Base-by-base conservation (phyloP, 2,888 invertebrate genomes). In the Buathra laborator region DNA sequence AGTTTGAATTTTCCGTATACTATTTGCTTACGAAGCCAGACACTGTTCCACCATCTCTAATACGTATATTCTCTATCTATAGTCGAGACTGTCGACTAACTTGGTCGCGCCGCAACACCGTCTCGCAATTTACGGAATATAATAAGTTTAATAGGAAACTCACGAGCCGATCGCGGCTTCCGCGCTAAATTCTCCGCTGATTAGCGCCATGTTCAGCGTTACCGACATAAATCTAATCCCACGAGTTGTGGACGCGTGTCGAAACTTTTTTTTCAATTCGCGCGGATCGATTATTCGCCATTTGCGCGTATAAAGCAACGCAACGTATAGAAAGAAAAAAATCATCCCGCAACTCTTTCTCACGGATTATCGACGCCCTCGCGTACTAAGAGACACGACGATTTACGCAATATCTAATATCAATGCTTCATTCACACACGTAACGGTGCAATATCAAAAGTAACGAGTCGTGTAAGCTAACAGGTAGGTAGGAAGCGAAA, bases 41-140 rank as follows among this genome's bases (percentile, higher is more conserved):
- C 19, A 9, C 56, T 10, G 56, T 19, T 24, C 24, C 56, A 19
- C 56, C 56, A 24, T 24, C 24, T 19, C 37, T 46, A 68, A 29
- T 59, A 70, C 19, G 12, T 24, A 78, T 16, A 64, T 76, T 71
- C 48, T 44, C 64, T 64, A 44, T 59, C 19, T n/a, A 32, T 12
- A 46, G 64, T 37, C 48, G 64, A 37, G 64, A 46, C 48, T 37
- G 51, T n/a, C 16, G 75, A 51, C 68, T 62, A 85, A 80, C 85
- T 85, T 82, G 46, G 53, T 19, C 44, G 43, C 46, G n/a, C 19
- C 29, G n/a, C 16, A 80, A 80, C 78, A 70, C 64, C 87, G 81
- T 87, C 88, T 87, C 87, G 87, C 88, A 86, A 89, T 89, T 90
- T 88, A 85, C 87, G 89, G 89, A 89, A 89, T 88, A 87, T 32